These are phyloP conservation scores for Danaus chrysippus DNA, from an alignment of 2,888 invertebrate species.

Conservation along the genomic window DNA sequence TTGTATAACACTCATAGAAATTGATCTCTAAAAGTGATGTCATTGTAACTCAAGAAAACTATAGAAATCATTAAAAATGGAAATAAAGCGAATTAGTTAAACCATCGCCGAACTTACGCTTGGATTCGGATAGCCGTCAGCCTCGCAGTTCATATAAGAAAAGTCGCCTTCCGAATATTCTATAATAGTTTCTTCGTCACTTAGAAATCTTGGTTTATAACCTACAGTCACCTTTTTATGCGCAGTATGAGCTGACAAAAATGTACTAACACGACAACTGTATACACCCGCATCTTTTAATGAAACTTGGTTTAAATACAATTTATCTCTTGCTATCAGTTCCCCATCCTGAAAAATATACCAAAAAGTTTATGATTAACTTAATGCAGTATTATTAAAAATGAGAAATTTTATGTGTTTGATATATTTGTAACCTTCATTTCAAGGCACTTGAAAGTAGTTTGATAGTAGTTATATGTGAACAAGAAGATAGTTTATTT, in stretches of 20 bases:
- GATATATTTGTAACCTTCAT: too few relatives aligned
- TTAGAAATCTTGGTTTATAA: conserved; percentile 43
- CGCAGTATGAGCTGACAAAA: conserved; percentile 33
- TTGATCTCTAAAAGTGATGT: too few relatives aligned
- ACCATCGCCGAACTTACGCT: conserved; percentile 34
- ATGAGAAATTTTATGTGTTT: too few relatives aligned
- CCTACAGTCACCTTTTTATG: conserved; percentile 42
- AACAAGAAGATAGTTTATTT: too few relatives aligned
- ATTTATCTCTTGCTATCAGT: conserved; percentile 32
- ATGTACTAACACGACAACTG: conserved; percentile 48
- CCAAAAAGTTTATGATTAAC: not conserved
- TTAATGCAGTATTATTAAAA: too few relatives aligned
- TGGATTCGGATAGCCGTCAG: conserved; percentile 42
- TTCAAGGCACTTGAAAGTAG: too few relatives aligned
- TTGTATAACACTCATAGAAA: too few relatives aligned
- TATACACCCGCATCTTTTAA: conserved; percentile 45
- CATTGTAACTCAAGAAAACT: too few relatives aligned
- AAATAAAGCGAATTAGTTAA: too few relatives aligned
- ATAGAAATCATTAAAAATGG: too few relatives aligned
- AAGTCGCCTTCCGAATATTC: conserved; percentile 33
- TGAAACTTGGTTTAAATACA: conserved; percentile 36
- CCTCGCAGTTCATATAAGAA: conserved; percentile 41
- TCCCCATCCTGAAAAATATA: conserved; percentile 39
- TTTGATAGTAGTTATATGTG: too few relatives aligned
- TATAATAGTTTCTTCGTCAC: conserved; percentile 34